Base-by-base conservation (phyloP, 2,888 invertebrate genomes). In the Xanthorhoe designata region DNA sequence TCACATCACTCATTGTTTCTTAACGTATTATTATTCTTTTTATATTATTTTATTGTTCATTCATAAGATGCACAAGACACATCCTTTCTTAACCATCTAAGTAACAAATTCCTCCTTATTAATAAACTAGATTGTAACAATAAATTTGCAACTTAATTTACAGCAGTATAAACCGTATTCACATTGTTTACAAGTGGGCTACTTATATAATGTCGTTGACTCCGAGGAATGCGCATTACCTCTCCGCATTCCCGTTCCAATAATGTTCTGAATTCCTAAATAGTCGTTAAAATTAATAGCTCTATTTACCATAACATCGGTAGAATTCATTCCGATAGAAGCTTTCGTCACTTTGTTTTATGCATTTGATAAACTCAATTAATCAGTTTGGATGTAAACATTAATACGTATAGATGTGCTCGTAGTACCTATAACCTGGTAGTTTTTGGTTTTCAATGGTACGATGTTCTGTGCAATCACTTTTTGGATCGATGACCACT, bases 271-370 rank as follows among this genome's bases (percentile, higher is more conserved):
- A 82, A 87, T 86, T 84, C 77, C 80, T 81, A 80, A 85, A 79
- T 78, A 83, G 78, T 73, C 76, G 81, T 83, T 84, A 78, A 85
- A 84, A 84, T 83, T 83, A 85, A 84, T 84, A 78, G 81, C 81
- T 79, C 77, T 77, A 82, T 85, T 85, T 82, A 78, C 75, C 73
- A 70, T 74, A 70, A 67, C 64, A 72, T 75, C 59, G 64, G 64
- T 64, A 68, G 67, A 69, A 66, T 71, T 68, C 64, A 65, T 62
- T 68, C 67, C 68, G 58, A 60, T 53, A 61, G 59, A 68, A 66
- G 63, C 64, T 72, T 74, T 78, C 71, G 70, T 74, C 58, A 68
- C 42, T 15, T 54, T 53, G 59, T 70, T 64, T n/a, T 62, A 51
- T 55, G 52, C 32, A 29, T 32, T 32, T 32, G 32, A 32, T 32